Evolutionary conservation across 2,888 invertebrate species (phyloP).

Genomic region (Tortricodes alternella): DNA sequence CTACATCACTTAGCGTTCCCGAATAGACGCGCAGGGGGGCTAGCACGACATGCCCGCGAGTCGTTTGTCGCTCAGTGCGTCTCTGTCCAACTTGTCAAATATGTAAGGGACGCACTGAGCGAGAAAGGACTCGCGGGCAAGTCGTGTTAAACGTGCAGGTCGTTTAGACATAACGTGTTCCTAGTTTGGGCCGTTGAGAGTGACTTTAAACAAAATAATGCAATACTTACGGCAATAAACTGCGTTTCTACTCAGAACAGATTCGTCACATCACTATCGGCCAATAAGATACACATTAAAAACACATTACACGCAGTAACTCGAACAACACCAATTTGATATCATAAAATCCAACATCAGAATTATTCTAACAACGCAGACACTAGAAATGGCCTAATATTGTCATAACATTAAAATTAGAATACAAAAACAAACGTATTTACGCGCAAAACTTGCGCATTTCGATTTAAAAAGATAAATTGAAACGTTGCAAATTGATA

Average conservation of each 20-base stretch:
- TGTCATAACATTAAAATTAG: not conserved
- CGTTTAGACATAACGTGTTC: too few relatives aligned
- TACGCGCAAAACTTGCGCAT: not conserved
- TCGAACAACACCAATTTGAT: not conserved
- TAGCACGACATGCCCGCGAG: too few relatives aligned
- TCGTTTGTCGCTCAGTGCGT: too few relatives aligned
- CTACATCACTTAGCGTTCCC: too few relatives aligned
- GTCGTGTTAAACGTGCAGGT: too few relatives aligned
- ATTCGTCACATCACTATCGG: not conserved
- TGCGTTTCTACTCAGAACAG: not conserved
- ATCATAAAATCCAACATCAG: not conserved
- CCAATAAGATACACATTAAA: not conserved
- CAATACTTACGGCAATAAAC: conserved; percentile 10
- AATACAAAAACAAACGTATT: not conserved
- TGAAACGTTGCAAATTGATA: conserved; percentile 36
- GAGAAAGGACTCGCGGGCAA: too few relatives aligned
- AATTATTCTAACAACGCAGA: not conserved
- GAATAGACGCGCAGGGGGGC: too few relatives aligned
- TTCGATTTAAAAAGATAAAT: not conserved
- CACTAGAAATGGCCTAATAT: not conserved
- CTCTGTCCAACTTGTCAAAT: too few relatives aligned
- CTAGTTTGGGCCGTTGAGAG: too few relatives aligned
- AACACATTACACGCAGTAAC: not conserved
- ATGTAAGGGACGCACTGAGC: too few relatives aligned
- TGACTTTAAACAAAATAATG: not conserved